Conservation (phyloP, 2,113 vertebrate genomes). For the Natator depressus region DNA sequence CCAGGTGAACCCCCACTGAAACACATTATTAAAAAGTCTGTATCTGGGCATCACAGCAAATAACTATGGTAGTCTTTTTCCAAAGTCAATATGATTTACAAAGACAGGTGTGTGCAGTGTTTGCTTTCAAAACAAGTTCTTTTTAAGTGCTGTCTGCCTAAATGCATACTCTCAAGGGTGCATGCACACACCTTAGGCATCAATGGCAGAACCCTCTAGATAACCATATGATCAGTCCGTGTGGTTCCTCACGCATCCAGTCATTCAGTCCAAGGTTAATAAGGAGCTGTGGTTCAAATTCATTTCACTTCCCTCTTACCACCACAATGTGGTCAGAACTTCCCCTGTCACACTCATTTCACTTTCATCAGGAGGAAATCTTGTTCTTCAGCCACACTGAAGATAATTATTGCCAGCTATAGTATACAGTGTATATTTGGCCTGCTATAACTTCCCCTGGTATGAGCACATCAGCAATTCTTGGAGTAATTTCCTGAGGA, state of each 20-base stretch:
- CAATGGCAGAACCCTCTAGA: not conserved
- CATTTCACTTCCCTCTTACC: not conserved
- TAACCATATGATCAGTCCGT: fast-evolving
- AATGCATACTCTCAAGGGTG: not conserved
- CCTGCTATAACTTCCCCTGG: not conserved
- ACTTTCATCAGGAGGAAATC: not conserved
- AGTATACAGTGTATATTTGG: not conserved
- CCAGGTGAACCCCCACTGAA: not conserved
- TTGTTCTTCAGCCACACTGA: not conserved
- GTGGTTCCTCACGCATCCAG: not conserved
- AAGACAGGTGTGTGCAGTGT: not conserved
- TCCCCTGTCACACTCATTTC: not conserved
- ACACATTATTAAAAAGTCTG: not conserved
- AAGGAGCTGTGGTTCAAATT: not conserved
- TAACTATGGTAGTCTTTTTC: not conserved
- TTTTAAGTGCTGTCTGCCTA: not conserved
- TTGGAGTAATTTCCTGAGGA: not conserved
- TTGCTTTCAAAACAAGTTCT: not conserved
- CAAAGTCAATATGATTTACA: not conserved
- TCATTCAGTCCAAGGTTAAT: not conserved
- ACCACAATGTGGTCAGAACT: not conserved
- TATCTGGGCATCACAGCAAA: not conserved
- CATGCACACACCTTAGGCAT: not conserved
- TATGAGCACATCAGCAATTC: not conserved
- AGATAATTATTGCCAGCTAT: not conserved